Conservation (phyloP, 2,888 invertebrate species). For the Xylocampa areola region DNA sequence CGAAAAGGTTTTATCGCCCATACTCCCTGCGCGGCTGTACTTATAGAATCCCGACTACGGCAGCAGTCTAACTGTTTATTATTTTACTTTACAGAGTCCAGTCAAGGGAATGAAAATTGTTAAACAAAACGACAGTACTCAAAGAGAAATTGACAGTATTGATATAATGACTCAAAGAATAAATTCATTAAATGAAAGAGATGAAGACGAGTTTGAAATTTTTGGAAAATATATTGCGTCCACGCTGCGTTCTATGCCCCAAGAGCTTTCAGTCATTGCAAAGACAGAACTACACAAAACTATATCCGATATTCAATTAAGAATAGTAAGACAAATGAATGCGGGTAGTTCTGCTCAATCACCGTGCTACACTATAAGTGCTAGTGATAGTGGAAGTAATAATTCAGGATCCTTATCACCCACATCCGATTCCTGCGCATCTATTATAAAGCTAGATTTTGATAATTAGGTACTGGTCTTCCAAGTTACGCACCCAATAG, state of each 20-base stretch:
- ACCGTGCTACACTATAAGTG: not conserved
- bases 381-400: conserved; percentile 13
- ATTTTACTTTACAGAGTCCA: conserved; percentile 27
- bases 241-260: conserved; percentile 36
- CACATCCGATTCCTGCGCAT: conserved; percentile 31
- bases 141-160: not conserved
- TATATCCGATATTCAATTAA: conserved; percentile 39
- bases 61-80: too few species aligned
- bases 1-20: too few species aligned
- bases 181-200: not conserved
- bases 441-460: conserved; percentile 40
- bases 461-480: too few species aligned
- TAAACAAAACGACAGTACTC: not conserved
- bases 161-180: not conserved
- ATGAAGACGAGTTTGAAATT: conserved; percentile 37
- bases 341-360: not conserved
- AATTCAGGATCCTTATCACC: conserved; percentile 7
- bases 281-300: conserved; percentile 44
- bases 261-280: conserved; percentile 37
- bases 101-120: not conserved
- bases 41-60: too few species aligned
- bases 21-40: too few species aligned
- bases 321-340: conserved; percentile 17
- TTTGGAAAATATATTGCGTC: conserved; percentile 45
- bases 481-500: too few species aligned